phyloP scores from a whole-genome alignment of 2,797 vertebrate genomes.

The Pangasius krempfi region DNA sequence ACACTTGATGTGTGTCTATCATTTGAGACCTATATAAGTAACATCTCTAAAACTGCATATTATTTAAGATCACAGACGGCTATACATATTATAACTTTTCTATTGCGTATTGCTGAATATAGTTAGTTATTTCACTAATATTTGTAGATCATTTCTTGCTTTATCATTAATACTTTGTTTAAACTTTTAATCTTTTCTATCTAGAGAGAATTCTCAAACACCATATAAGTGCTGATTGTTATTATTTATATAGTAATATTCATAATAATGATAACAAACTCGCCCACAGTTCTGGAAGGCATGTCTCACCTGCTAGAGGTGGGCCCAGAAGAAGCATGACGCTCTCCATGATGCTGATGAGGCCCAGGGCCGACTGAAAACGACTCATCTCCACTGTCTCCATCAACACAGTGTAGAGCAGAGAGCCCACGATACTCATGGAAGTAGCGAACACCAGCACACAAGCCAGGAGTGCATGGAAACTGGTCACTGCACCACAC shows the following conservation, averaged over 20 bases:
- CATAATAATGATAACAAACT: neutral
- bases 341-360: slow-evolving; percentile 82
- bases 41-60: neutral
- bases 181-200: neutral
- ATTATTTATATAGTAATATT: neutral
- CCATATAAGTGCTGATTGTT: neutral
- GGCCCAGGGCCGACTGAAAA: slow-evolving; percentile 83
- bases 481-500: slow-evolving; percentile 69
- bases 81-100: too few relatives aligned
- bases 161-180: neutral
- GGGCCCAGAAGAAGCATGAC: slow-evolving; percentile 76
- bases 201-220: neutral
- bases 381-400: slow-evolving; percentile 82
- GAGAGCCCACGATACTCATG: slow-evolving; percentile 78
- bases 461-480: slow-evolving; percentile 75
- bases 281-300: neutral
- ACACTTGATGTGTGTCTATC: neutral
- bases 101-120: neutral
- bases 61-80: neutral
- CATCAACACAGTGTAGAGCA: slow-evolving; percentile 85
- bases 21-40: neutral
- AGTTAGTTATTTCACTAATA: slow-evolving; percentile 1
- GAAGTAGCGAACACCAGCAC: slow-evolving; percentile 76
- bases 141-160: neutral
- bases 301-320: slow-evolving; percentile 78